Percentiles rank a stretch among this genome's conserved stretches.
Evolutionary conservation across 2,888 invertebrate genomes (phyloP).

Genomic region (Holacanthella duospinosa): DNA sequence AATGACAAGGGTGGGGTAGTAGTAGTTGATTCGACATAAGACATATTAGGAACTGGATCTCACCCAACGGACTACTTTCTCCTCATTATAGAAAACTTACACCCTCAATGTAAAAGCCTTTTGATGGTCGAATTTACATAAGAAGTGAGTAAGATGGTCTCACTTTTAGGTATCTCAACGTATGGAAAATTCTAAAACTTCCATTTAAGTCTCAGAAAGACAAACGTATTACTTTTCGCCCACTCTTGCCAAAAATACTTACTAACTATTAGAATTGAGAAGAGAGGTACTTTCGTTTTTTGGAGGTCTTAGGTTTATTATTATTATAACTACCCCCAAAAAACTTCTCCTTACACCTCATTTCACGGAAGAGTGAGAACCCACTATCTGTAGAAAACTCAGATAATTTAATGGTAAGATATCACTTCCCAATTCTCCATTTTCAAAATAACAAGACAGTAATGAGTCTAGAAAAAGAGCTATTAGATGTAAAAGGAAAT

Average conservation of each 20-base stretch:
- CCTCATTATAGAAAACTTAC: slow-evolving; percentile 22
- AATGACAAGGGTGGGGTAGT: neutral
- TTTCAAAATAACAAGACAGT: neutral
- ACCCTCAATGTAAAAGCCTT: slow-evolving; percentile 12
- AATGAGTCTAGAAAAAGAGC: too few species aligned
- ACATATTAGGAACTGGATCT: slow-evolving; percentile 13
- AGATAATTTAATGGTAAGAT: neutral
- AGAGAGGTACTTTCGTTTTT: neutral
- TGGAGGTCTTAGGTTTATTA: too few species aligned
- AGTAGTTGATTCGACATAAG: too few species aligned
- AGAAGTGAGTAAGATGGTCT: slow-evolving; percentile 1
- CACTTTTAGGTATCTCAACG: too few species aligned
- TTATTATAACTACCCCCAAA: too few species aligned
- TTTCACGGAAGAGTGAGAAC: neutral
- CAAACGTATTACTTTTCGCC: neutral
- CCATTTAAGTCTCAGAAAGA: neutral
- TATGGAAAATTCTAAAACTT: too few species aligned
- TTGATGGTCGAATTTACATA: slow-evolving; percentile 17
- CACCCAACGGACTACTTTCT: slow-evolving; percentile 28
- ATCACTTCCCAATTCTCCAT: neutral
- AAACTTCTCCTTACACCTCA: neutral
- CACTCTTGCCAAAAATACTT: too few species aligned
- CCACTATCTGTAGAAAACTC: neutral
- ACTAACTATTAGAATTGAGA: too few species aligned
- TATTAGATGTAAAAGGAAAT: too few species aligned